A percentile compares a stretch with the other conserved stretches of the same genome.
Evolutionary conservation across 2,113 vertebrate species (phyloP).

Genomic region (Chaetodon auriga): DNA sequence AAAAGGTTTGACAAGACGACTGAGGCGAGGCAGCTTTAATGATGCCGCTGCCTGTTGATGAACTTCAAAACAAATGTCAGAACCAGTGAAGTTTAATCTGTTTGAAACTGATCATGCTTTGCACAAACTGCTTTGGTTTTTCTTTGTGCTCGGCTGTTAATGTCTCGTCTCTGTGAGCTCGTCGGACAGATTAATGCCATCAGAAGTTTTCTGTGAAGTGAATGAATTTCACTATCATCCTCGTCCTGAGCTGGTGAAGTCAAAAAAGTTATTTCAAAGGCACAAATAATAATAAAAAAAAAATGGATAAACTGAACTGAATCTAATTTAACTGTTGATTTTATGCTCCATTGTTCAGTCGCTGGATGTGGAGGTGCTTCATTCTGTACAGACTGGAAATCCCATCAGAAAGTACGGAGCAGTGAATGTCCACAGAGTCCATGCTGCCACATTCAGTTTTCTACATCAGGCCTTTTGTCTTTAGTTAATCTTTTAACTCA

Average conservation of each 20-base stretch:
- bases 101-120: constrained; percentile 27
- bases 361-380: too few species aligned
- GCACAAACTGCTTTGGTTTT: not conserved
- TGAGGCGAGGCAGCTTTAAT: constrained; percentile 11
- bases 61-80: constrained; percentile 60
- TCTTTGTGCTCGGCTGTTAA: not conserved
- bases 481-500: not conserved
- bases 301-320: too few species aligned
- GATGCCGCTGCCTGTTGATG: constrained; percentile 22
- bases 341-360: too few species aligned
- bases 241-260: not conserved
- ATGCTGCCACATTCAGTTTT: not conserved
- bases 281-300: too few species aligned
- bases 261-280: too few species aligned
- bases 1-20: constrained; percentile 18
- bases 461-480: not conserved
- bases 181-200: not conserved
- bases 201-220: not conserved
- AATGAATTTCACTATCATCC: not conserved
- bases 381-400: too few species aligned
- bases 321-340: too few species aligned
- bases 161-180: not conserved
- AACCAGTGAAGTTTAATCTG: not conserved
- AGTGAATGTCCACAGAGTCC: too few species aligned
- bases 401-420: too few species aligned